Percentiles rank a stretch among this genome's conserved stretches.
Conservation (phyloP, 2,113 vertebrate genomes). For the Eidolon helvum region DNA sequence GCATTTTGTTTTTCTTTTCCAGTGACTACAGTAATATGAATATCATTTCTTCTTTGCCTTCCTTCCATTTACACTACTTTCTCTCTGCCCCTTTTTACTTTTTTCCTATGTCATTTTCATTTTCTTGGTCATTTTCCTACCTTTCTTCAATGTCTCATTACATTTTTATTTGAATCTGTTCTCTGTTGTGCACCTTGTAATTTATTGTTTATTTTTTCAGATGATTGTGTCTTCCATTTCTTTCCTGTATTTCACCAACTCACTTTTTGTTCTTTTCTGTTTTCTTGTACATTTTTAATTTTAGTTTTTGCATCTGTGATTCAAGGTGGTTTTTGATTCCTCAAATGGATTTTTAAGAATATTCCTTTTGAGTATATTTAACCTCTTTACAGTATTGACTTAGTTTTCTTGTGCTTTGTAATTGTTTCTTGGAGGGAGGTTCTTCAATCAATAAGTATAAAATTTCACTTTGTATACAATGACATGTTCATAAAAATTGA, state of each 20-base stretch:
- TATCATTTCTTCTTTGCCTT: neutral
- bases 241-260: neutral
- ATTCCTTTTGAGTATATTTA: neutral
- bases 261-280: neutral
- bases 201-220: neutral
- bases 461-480: neutral
- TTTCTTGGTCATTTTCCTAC: neutral
- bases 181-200: neutral
- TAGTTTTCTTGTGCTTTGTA: neutral
- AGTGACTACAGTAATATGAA: neutral
- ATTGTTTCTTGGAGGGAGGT: neutral
- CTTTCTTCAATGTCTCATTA: neutral
- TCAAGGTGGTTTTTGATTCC: neutral
- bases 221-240: neutral
- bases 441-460: neutral
- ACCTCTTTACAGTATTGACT: neutral
- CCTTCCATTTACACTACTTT: neutral
- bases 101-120: neutral
- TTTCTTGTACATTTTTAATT: neutral
- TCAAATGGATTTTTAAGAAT: neutral
- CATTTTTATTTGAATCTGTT: neutral
- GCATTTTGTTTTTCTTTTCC: neutral
- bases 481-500: neutral
- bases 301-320: neutral
- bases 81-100: neutral